Evolutionary conservation across 2,888 invertebrate species (phyloP).

Genomic region (Carterocephalus palaemon): DNA sequence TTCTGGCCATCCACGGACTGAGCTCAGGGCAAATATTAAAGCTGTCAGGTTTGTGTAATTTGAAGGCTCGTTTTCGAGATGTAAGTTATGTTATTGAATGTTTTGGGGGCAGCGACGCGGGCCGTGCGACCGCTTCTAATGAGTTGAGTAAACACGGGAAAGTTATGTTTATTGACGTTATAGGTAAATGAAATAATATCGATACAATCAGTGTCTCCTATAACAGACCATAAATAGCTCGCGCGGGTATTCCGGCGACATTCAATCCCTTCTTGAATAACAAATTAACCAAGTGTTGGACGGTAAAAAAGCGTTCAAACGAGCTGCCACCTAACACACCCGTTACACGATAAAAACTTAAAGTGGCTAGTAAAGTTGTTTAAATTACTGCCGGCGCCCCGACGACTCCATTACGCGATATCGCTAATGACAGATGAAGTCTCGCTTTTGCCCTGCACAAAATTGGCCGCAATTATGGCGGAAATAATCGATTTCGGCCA

Average conservation of each 20-base stretch:
- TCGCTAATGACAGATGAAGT: slow-evolving; percentile 47
- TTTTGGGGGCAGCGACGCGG: slow-evolving; percentile 53
- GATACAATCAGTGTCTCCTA: slow-evolving; percentile 53
- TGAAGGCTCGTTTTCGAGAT: slow-evolving; percentile 68
- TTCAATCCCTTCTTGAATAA: slow-evolving; percentile 45
- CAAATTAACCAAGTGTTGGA: slow-evolving; percentile 37
- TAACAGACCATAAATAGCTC: slow-evolving; percentile 47
- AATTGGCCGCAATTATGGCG: slow-evolving; percentile 58
- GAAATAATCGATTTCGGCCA: slow-evolving; percentile 45
- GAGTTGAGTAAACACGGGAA: slow-evolving; percentile 50
- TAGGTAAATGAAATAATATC: slow-evolving; percentile 56
- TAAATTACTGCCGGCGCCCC: slow-evolving; percentile 42
- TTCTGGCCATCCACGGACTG: slow-evolving; percentile 47
- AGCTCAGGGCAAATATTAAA: slow-evolving; percentile 74
- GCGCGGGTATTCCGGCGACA: slow-evolving; percentile 42
- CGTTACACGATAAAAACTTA: slow-evolving; percentile 41
- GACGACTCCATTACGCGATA: slow-evolving; percentile 55
- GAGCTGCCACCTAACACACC: slow-evolving; percentile 39
- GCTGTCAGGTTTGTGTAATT: slow-evolving; percentile 72
- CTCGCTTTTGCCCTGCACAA: slow-evolving; percentile 39
- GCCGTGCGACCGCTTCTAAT: slow-evolving; percentile 54
- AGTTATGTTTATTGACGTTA: slow-evolving; percentile 41
- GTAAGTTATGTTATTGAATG: slow-evolving; percentile 76
- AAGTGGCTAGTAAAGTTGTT: slow-evolving; percentile 37
- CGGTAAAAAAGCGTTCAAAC: slow-evolving; percentile 48